Conservation (phyloP, 2,797 vertebrate species). For the Falco berigora region DNA sequence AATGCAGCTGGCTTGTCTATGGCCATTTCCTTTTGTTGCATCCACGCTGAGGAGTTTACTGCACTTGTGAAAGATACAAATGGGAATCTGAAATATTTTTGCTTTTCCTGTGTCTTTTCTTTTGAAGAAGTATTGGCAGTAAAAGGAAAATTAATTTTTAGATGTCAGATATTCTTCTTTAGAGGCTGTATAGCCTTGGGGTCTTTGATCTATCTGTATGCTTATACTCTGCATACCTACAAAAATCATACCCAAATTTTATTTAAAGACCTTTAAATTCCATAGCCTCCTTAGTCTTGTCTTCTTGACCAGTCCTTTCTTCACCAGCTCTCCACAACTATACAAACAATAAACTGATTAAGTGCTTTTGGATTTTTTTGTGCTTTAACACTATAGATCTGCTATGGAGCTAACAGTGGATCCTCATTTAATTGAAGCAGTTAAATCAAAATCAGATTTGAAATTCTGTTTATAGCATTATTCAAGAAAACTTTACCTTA, state of each 20-base stretch:
- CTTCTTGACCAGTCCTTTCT: neutral
- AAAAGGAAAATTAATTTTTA: neutral
- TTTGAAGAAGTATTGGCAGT: neutral
- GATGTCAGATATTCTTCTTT: neutral
- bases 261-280: neutral
- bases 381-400: neutral
- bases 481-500: neutral
- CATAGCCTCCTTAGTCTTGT: neutral
- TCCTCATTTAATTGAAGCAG: neutral
- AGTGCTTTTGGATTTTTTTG: neutral
- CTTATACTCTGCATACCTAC: neutral
- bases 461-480: neutral
- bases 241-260: neutral
- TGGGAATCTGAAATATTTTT: neutral
- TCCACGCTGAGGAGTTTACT: accelerated
- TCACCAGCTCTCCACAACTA: neutral
- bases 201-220: neutral
- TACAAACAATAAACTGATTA: neutral
- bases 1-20: neutral
- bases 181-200: neutral
- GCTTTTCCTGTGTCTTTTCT: neutral
- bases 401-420: neutral
- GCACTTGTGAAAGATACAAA: neutral
- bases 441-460: neutral
- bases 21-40: neutral